phyloP scores from a whole-genome alignment of 1,140 invertebrate genomes.

The Drosophila asahinai region DNA sequence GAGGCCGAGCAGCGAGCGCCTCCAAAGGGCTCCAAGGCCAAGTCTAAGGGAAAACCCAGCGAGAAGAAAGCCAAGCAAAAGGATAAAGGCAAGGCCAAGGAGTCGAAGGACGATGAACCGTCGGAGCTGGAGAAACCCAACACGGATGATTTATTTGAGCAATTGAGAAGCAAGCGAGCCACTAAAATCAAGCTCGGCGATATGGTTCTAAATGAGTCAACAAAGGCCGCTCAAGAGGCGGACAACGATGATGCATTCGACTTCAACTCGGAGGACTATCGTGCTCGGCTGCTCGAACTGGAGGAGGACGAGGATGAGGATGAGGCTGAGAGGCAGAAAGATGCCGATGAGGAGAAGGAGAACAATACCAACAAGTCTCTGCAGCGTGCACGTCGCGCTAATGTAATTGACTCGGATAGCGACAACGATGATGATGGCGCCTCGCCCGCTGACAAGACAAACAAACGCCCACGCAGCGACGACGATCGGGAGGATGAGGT shows the following conservation, averaged over 20 bases:
- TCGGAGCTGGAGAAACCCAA: slow-evolving; percentile 69
- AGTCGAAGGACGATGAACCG: slow-evolving; percentile 44
- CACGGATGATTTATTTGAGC: slow-evolving; percentile 78
- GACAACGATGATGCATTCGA: slow-evolving; percentile 70
- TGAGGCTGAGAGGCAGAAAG: not conserved
- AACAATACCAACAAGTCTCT: slow-evolving; percentile 76
- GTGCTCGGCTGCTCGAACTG: slow-evolving; percentile 73
- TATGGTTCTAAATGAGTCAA: slow-evolving; percentile 70
- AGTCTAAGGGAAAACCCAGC: slow-evolving; percentile 32
- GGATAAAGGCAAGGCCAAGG: slow-evolving; percentile 34
- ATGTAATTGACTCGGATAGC: slow-evolving; percentile 84
- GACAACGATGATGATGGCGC: slow-evolving; percentile 69
- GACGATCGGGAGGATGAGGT: slow-evolving; percentile 46
- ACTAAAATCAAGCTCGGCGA: slow-evolving; percentile 74
- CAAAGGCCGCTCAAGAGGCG: slow-evolving; percentile 33
- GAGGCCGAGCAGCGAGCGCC: slow-evolving; percentile 60
- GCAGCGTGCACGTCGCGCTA: slow-evolving; percentile 81
- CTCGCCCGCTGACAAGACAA: slow-evolving; percentile 65
- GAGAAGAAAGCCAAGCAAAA: slow-evolving; percentile 42
- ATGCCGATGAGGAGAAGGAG: slow-evolving; percentile 35
- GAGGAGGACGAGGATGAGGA: slow-evolving; percentile 61
- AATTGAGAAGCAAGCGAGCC: slow-evolving; percentile 78
- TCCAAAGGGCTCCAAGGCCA: slow-evolving; percentile 35
- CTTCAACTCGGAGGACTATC: slow-evolving; percentile 83
- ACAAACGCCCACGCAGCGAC: slow-evolving; percentile 78